Percentiles rank a stretch among this genome's conserved stretches.
Conservation (phyloP, 2,113 vertebrate species). For the Sceloporus undulatus region DNA sequence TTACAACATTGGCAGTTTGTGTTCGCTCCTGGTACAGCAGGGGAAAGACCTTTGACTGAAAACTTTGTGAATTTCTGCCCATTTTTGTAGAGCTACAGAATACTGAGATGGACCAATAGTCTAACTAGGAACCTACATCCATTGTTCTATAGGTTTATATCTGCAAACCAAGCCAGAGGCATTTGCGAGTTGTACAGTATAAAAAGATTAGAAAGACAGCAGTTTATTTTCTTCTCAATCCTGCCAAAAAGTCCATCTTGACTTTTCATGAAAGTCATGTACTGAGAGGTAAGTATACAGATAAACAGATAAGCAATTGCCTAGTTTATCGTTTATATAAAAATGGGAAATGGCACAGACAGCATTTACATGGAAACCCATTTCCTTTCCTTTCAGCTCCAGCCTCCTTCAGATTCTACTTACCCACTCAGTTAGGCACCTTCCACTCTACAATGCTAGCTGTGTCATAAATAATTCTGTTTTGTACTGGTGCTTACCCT, state of each 20-base stretch:
- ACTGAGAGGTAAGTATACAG: not conserved
- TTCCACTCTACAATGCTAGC: not conserved
- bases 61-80: no score
- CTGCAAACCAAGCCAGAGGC: no score
- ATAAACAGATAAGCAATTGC: not conserved
- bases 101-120: no score
- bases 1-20: no score
- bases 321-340: not conserved
- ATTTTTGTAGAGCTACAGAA: no score
- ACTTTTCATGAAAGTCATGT: not conserved
- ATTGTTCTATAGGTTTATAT: no score
- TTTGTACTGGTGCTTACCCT: constrained; percentile 23
- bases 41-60: no score
- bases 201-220: no score
- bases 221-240: not conserved
- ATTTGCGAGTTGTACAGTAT: no score
- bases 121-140: no score
- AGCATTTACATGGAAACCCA: not conserved
- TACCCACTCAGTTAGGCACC: not conserved
- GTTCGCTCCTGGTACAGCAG: no score
- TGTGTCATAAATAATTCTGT: not conserved
- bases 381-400: not conserved
- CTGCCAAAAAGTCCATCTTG: no score
- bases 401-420: not conserved
- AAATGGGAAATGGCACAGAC: not conserved